Evolutionary conservation across 2,888 invertebrate species (phyloP).

Genomic region (Chrysolina oricalcia): DNA sequence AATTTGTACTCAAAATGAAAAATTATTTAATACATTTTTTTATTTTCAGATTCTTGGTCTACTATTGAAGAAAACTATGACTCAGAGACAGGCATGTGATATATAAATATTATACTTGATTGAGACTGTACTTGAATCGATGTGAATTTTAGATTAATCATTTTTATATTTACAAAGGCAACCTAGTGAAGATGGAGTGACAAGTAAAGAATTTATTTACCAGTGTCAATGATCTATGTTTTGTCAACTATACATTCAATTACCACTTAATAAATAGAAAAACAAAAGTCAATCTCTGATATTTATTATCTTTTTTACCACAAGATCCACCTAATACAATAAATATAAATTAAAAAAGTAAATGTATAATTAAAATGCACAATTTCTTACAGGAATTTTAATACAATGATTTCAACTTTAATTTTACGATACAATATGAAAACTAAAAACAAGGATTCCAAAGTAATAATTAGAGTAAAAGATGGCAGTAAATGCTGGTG

Average conservation of each 20-base stretch:
- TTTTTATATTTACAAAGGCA: slow-evolving; percentile 14
- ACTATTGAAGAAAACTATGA: slow-evolving; percentile 60
- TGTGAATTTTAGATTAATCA: slow-evolving; percentile 25
- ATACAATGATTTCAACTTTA: slow-evolving; percentile 35
- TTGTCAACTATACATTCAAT: background rate
- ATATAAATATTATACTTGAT: background rate
- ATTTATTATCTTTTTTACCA: slow-evolving; percentile 1
- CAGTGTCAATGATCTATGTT: background rate
- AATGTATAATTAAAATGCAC: slow-evolving; percentile 44
- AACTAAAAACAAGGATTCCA: slow-evolving; percentile 11
- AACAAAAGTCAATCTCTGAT: background rate
- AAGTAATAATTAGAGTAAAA: slow-evolving; percentile 37
- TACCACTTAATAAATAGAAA: background rate
- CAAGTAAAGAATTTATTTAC: background rate
- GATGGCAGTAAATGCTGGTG: slow-evolving; percentile 55
- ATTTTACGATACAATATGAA: slow-evolving; percentile 29
- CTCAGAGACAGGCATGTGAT: slow-evolving; percentile 60
- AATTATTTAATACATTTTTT: slow-evolving; percentile 4
- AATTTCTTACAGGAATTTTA: slow-evolving; percentile 31
- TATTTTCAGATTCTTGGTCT: slow-evolving; percentile 57
- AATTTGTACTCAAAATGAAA: too few relatives aligned
- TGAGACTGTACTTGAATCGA: slow-evolving; percentile 28
- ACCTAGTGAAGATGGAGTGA: background rate
- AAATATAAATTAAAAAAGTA: slow-evolving; percentile 38
- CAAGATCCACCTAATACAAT: slow-evolving; percentile 21